Percentiles rank a stretch among this genome's conserved stretches.
Conservation (phyloP, 2,797 vertebrate genomes). For the Sciurus vulgaris region DNA sequence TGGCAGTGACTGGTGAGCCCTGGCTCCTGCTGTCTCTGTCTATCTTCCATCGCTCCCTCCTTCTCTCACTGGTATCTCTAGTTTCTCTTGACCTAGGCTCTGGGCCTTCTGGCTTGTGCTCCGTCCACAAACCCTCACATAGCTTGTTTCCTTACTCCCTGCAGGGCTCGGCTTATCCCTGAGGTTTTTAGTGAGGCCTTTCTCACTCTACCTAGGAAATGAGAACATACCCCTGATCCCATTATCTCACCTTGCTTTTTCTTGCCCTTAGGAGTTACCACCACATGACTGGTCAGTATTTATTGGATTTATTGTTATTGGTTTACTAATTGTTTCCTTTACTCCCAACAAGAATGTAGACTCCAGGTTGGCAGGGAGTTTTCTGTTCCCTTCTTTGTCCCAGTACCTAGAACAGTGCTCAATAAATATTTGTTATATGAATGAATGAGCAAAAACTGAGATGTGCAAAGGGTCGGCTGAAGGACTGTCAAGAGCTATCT, state of each 20-base stretch:
- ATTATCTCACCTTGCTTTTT: not conserved
- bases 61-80: not conserved
- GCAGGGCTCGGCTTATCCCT: rapidly evolving
- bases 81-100: not conserved
- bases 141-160: no score
- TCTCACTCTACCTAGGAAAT: not conserved
- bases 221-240: not conserved
- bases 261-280: not conserved
- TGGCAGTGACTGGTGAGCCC: not conserved
- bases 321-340: not conserved
- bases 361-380: not conserved
- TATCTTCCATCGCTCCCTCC: rapidly evolving
- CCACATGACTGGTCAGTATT: not conserved
- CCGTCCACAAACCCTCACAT: rapidly evolving
- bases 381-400: not conserved
- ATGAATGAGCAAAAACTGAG: not conserved
- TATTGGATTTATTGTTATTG: not conserved
- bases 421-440: not conserved
- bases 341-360: not conserved
- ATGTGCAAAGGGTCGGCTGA: not conserved
- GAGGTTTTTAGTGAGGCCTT: not conserved
- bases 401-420: not conserved
- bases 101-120: not conserved
- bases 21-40: no score
- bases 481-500: not conserved